Conservation (phyloP, 2,797 vertebrate species). For the Emys orbicularis region DNA sequence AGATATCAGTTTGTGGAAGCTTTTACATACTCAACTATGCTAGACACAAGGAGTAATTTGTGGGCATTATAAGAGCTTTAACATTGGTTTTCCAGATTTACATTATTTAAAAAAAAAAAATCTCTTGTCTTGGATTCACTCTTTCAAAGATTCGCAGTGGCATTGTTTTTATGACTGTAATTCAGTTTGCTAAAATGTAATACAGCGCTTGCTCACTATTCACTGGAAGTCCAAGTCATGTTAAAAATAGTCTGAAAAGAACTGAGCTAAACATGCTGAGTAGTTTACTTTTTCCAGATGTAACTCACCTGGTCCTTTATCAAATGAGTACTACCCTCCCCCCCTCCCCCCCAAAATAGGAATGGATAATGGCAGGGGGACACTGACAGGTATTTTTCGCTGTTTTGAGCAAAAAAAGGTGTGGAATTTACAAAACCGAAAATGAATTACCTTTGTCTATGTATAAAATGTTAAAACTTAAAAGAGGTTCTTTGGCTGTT, state of each 20-base stretch:
- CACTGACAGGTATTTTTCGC: neutral
- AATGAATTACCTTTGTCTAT: neutral
- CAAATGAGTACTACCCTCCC: neutral
- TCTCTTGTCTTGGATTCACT: neutral
- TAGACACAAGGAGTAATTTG: conserved; percentile 10
- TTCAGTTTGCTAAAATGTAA: neutral
- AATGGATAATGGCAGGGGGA: neutral
- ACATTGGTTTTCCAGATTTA: accelerated
- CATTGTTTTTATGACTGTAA: neutral
- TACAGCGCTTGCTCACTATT: neutral
- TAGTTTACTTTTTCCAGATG: neutral
- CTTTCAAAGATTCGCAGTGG: neutral
- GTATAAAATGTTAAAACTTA: conserved; percentile 45
- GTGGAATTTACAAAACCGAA: neutral
- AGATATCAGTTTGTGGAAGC: neutral
- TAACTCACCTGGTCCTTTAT: conserved; percentile 16
- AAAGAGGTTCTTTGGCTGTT: conserved; percentile 72
- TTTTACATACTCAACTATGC: neutral
- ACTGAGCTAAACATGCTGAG: neutral
- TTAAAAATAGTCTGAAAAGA: neutral
- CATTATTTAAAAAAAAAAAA: neutral
- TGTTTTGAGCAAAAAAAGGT: neutral
- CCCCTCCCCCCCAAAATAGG: neutral
- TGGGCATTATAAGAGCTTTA: neutral
- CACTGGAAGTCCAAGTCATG: neutral